These are phyloP conservation scores for Ceratosolen solmsi DNA, from an alignment of 1,140 invertebrate genomes.

Conservation along the genomic window DNA sequence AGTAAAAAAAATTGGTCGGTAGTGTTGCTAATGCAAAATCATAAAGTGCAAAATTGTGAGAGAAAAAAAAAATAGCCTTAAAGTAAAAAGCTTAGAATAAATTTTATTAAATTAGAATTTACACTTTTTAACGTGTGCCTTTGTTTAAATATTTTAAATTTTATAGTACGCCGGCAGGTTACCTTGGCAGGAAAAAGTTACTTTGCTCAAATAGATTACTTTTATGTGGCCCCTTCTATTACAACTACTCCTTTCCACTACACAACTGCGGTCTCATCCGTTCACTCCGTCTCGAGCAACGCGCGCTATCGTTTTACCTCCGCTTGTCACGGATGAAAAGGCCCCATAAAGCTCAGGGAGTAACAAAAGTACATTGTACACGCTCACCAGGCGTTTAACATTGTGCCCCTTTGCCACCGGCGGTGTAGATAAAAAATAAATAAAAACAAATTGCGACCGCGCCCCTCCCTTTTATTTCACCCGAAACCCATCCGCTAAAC, in stretches of 20 bases:
- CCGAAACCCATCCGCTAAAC: neutral
- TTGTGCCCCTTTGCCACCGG: neutral
- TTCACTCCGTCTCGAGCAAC: constrained; percentile 1
- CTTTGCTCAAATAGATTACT: constrained; percentile 9
- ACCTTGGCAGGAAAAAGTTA: neutral
- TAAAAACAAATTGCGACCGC: constrained; percentile 32
- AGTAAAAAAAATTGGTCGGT: neutral
- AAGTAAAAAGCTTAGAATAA: neutral
- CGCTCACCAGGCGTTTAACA: constrained; percentile 17
- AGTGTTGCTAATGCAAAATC: neutral
- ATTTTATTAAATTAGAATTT: neutral
- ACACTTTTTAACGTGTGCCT: neutral
- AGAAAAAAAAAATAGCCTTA: neutral
- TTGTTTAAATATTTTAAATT: neutral
- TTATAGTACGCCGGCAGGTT: neutral
- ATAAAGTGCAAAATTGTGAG: neutral
- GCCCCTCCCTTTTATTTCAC: constrained; percentile 16
- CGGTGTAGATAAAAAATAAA: constrained; percentile 31
- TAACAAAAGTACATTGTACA: constrained; percentile 8
- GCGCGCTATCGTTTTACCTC: neutral
- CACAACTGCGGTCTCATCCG: neutral
- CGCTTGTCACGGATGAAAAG: constrained; percentile 27
- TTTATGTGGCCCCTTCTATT: constrained; percentile 3
- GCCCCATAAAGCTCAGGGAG: constrained; percentile 23
- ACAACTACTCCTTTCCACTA: constrained; percentile 7